phyloP scores from a whole-genome alignment of 2,113 vertebrate species.

The Vimba vimba region DNA sequence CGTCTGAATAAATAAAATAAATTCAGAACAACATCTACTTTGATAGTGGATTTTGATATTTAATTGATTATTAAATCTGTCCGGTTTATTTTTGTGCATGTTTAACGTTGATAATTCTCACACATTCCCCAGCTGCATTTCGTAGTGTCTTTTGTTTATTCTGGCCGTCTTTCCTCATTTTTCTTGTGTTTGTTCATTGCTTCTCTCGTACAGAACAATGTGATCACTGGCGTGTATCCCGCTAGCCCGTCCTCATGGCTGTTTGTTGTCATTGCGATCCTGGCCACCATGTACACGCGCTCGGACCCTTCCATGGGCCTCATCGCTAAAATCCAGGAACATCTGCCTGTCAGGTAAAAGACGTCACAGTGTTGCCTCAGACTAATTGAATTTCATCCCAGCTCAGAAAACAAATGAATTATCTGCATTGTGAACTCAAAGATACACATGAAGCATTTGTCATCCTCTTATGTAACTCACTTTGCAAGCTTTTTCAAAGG shows the following conservation, averaged over 20 bases:
- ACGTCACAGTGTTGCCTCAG: not conserved
- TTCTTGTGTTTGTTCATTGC: not conserved
- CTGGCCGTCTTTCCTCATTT: not conserved
- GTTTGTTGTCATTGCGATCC: slow-evolving; percentile 87
- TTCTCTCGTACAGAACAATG: slow-evolving; percentile 77
- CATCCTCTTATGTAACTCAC: not conserved
- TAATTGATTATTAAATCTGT: not conserved
- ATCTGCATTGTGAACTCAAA: not conserved
- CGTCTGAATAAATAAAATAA: too few relatives aligned
- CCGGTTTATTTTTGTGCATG: not conserved
- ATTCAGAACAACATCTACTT: too few relatives aligned
- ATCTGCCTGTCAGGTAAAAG: slow-evolving; percentile 84
- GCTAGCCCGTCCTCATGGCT: slow-evolving; percentile 90
- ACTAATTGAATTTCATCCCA: not conserved
- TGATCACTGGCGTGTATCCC: slow-evolving; percentile 85
- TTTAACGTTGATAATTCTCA: not conserved
- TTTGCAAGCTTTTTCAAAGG: not conserved
- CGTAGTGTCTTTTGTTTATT: not conserved
- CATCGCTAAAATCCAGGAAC: slow-evolving; percentile 89
- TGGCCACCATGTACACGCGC: slow-evolving; percentile 87
- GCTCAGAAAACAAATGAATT: not conserved
- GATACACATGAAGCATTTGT: not conserved
- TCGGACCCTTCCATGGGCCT: slow-evolving; percentile 93
- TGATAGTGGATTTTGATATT: too few relatives aligned
- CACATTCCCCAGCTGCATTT: not conserved